A percentile compares a stretch with the other conserved stretches of the same genome.
Evolutionary conservation across 2,113 vertebrate genomes (phyloP).

Genomic region (Corvus hawaiiensis): DNA sequence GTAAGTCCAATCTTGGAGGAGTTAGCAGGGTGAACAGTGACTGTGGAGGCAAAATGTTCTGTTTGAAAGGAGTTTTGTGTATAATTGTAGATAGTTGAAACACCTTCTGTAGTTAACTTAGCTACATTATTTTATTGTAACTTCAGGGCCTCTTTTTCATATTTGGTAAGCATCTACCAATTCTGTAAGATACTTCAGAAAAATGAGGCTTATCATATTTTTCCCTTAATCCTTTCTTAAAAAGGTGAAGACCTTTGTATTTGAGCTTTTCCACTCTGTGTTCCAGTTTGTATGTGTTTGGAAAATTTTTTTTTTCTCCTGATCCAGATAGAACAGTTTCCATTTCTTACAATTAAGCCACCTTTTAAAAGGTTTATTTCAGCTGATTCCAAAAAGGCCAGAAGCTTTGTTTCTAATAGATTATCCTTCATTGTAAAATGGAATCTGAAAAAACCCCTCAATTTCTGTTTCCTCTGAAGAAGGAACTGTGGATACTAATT

Average conservation of each 20-base stretch:
- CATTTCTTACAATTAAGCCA: neutral
- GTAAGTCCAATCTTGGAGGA: neutral
- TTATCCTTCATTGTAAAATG: neutral
- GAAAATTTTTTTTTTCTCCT: neutral
- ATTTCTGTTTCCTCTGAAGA: neutral
- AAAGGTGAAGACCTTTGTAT: neutral
- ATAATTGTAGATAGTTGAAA: neutral
- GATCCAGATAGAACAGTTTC: neutral
- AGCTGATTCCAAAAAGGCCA: neutral
- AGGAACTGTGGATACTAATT: neutral
- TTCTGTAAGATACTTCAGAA: neutral
- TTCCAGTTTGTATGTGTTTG: neutral
- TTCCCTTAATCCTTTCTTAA: neutral
- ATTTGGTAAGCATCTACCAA: neutral
- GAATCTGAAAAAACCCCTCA: neutral
- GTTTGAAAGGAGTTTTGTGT: neutral
- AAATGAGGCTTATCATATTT: neutral
- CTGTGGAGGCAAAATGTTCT: neutral
- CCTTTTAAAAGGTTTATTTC: neutral
- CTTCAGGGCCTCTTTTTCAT: neutral
- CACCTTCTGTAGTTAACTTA: neutral
- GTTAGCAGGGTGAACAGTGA: neutral
- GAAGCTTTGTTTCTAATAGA: neutral
- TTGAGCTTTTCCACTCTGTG: neutral
- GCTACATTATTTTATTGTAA: neutral